phyloP scores from a whole-genome alignment of 1,140 invertebrate genomes.

The Radopholus similis region DNA sequence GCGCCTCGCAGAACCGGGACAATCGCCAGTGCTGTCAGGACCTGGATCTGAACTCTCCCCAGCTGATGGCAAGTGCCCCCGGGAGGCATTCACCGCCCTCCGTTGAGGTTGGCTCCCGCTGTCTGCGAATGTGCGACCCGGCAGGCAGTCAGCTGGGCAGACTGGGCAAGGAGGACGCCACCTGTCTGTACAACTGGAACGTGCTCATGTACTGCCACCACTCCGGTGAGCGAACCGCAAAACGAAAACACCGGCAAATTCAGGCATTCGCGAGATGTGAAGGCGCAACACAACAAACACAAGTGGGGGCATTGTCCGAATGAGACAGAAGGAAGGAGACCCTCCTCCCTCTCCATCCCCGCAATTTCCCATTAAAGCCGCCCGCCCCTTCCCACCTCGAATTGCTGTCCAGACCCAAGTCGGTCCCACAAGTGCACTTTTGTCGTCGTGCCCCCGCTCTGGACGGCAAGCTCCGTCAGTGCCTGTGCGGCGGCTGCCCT shows the following conservation, averaged over 20 bases:
- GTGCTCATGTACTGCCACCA: slow-evolving; percentile 52
- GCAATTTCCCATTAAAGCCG: background rate
- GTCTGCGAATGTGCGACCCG: slow-evolving; percentile 47
- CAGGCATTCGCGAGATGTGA: background rate
- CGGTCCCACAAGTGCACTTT: background rate
- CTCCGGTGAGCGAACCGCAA: slow-evolving; percentile 15
- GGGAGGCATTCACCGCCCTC: slow-evolving; percentile 24
- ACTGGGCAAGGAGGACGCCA: slow-evolving; percentile 35
- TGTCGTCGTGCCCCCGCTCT: background rate
- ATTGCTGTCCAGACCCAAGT: background rate
- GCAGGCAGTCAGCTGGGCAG: slow-evolving; percentile 37
- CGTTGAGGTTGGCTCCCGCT: slow-evolving; percentile 1
- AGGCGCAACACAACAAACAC: background rate
- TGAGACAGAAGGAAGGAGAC: background rate
- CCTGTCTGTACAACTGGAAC: slow-evolving; percentile 49
- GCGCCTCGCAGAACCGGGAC: slow-evolving; percentile 48
- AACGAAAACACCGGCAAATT: background rate
- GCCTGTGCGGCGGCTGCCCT: background rate
- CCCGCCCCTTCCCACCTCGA: background rate
- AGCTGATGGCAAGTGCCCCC: background rate
- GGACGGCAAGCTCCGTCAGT: background rate
- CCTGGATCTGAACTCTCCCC: slow-evolving; percentile 30
- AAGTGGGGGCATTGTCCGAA: background rate
- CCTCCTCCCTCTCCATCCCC: background rate
- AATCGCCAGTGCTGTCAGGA: slow-evolving; percentile 48